Conservation (phyloP, 1,140 invertebrate species). For the Drosophila pruinosa region DNA sequence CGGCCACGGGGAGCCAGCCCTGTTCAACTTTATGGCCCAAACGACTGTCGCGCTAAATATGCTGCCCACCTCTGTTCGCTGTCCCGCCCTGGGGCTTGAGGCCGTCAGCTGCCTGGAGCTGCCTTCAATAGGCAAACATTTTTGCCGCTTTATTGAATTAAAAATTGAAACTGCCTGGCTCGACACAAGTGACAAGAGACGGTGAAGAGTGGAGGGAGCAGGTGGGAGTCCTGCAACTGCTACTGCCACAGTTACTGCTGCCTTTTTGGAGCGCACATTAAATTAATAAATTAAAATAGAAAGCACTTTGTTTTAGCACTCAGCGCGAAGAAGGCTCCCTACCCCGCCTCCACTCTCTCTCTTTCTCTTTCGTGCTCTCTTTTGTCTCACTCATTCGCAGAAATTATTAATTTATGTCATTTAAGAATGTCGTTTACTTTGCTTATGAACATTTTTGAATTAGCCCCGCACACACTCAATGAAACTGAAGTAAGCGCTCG, state of each 20-base stretch:
- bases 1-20: neutral
- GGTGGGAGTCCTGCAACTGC: neutral
- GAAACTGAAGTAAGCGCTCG: conserved; percentile 23
- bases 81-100: conserved; percentile 4
- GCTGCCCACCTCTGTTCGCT: conserved; percentile 12
- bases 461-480: conserved; percentile 45
- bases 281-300: conserved; percentile 81
- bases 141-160: conserved; percentile 78
- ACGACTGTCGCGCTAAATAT: conserved; percentile 74
- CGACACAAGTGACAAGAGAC: neutral
- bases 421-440: conserved; percentile 66
- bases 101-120: conserved; percentile 20
- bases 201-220: neutral
- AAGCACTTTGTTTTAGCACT: conserved; percentile 77
- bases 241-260: conserved; percentile 1
- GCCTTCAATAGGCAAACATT: conserved; percentile 61
- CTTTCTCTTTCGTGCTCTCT: neutral
- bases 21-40: conserved; percentile 68
- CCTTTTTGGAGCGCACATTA: conserved; percentile 53
- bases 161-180: conserved; percentile 61
- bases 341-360: neutral
- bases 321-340: neutral
- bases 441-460: conserved; percentile 67
- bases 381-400: conserved; percentile 20
- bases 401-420: conserved; percentile 79